phyloP scores from a whole-genome alignment of 2,888 invertebrate species.

The Lumbricus terrestris region DNA sequence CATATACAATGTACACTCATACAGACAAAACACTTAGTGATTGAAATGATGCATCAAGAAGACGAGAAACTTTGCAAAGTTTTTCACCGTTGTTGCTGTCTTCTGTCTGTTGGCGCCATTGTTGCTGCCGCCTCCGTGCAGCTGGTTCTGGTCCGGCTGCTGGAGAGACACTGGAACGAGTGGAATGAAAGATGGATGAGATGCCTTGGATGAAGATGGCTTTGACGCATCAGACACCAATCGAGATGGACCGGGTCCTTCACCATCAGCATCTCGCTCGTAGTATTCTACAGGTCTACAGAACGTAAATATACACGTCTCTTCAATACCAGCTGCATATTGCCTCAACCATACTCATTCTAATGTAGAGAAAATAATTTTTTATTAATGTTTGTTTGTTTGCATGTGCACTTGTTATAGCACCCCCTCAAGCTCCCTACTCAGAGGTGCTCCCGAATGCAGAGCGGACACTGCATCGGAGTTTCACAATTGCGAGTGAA shows the following conservation, averaged over 20 bases:
- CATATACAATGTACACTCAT: no score
- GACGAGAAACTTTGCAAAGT: not conserved
- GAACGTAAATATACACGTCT: no score
- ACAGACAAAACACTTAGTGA: not conserved
- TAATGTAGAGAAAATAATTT: no score
- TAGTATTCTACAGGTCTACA: not conserved
- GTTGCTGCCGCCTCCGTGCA: not conserved
- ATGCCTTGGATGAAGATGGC: not conserved
- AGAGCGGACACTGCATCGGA: no score
- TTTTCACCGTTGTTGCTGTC: constrained; percentile 3
- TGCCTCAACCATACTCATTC: no score
- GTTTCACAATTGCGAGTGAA: no score
- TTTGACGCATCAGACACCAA: not conserved
- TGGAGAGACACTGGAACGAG: not conserved
- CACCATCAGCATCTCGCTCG: not conserved
- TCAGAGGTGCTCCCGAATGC: no score
- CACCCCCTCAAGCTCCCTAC: no score
- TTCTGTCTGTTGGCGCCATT: not conserved
- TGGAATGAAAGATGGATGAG: not conserved
- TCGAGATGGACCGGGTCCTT: not conserved
- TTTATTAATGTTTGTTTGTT: no score
- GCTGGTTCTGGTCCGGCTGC: not conserved
- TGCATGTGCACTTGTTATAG: no score
- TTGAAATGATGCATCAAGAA: not conserved
- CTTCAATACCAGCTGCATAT: no score